These are phyloP conservation scores for Chelonia mydas DNA, from an alignment of 2,797 vertebrate species.

Conservation along the genomic window DNA sequence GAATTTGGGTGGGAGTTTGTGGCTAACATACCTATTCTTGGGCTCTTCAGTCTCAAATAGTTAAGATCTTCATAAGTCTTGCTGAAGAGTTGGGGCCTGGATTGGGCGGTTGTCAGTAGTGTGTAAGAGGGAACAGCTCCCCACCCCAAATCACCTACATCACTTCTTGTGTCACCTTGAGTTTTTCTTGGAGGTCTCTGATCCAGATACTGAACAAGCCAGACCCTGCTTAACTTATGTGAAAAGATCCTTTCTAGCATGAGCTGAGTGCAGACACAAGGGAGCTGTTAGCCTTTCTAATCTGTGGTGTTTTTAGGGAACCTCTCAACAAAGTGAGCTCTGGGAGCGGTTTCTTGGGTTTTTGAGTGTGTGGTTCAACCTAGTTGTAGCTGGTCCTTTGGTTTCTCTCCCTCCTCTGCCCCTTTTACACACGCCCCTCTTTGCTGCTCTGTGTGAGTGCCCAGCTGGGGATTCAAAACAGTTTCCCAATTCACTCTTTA, in stretches of 20 bases:
- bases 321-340: accelerated
- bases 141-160: background rate
- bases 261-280: background rate
- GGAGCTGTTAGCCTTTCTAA: background rate
- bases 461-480: background rate
- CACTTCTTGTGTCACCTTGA: too few species aligned
- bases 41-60: background rate
- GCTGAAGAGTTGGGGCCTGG: background rate
- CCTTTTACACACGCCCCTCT: background rate
- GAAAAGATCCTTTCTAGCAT: background rate
- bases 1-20: background rate
- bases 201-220: background rate
- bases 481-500: constrained; percentile 31
- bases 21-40: background rate
- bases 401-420: background rate
- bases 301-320: background rate
- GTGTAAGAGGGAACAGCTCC: background rate
- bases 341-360: background rate
- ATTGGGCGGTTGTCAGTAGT: background rate
- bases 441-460: background rate
- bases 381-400: background rate
- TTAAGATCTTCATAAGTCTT: background rate
- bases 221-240: background rate
- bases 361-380: background rate
- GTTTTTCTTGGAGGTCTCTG: background rate